Evolutionary conservation across 1,140 invertebrate genomes (phyloP), one percentile per base, ranked within the genome.

Genomic region (Lucilia cuprina): DNA sequence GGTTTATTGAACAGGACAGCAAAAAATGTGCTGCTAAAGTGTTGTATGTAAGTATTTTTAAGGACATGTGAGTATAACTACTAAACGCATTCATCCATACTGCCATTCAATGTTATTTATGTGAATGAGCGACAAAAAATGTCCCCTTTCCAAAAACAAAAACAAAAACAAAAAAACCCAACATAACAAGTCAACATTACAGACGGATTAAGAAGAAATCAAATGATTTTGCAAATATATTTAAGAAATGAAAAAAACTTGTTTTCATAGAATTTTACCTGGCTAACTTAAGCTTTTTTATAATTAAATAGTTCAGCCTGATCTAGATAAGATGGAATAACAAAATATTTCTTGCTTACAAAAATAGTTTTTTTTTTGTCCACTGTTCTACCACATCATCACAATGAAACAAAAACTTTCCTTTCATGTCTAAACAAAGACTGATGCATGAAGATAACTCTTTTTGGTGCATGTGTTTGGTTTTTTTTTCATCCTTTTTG

Each of bases 61-160:
- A 55, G 17, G 0, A 55, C 50, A 14, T 55, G 12, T 55, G 50
- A n/a, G 50, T 21, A 8, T 70, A 70, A 70, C 65, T 70, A 25
- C n/a, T 70, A 9, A 12, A 21, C 17, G 65, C 65, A 70, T 70
- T 70, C 65, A 70, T 70, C 65, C 65, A 70, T 70, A 70, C 9
- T 70, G 65, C 65, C 65, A 70, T 70, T 70, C 65, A 70, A 21
- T 70, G 65, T 70, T 70, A 70, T 70, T 70, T 70, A 70, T 70
- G 65, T 10, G 65, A 10, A 10, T 9, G 65, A 70, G 19, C 25
- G 65, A 19, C 65, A 70, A 21, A 21, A 55, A 55, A n/a, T 1
- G 0, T 1, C 12, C 50, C 41, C 41, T 5, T 30, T 3, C 3
- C 41, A 41, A 41, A 41, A 41, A 30, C n/a, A 55, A 55, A 12